phyloP scores from a whole-genome alignment of 1,140 invertebrate species.

The Lucilia cuprina region DNA sequence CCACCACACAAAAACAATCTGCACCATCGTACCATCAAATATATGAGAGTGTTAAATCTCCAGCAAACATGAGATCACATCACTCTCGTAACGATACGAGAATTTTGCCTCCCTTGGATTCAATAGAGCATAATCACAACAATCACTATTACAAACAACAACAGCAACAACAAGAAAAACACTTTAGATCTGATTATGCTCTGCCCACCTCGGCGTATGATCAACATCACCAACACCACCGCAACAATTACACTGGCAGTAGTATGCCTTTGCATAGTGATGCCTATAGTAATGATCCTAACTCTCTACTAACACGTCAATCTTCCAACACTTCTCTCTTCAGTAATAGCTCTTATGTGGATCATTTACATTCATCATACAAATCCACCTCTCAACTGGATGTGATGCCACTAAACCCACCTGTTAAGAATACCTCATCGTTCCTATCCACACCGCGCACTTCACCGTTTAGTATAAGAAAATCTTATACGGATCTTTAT shows the following conservation, averaged over 20 bases:
- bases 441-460: conserved; percentile 33
- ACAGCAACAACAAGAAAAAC: neutral
- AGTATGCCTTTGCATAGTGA: neutral
- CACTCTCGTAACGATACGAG: conserved; percentile 40
- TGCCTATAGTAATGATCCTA: neutral
- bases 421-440: conserved; percentile 24
- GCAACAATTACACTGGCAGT: neutral
- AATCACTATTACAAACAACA: neutral
- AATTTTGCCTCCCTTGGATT: conserved; percentile 37
- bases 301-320: neutral
- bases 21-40: conserved; percentile 7
- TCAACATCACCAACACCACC: neutral
- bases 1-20: neutral
- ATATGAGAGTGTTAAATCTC: conserved; percentile 41
- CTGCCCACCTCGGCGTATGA: neutral
- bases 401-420: neutral
- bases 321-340: conserved; percentile 22
- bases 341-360: neutral
- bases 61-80: conserved; percentile 36
- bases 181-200: neutral
- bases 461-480: conserved; percentile 34
- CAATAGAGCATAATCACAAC: neutral
- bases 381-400: neutral
- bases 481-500: neutral
- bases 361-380: neutral